Conservation (phyloP, 2,113 vertebrate genomes). For the Choloepus hoffmanni region DNA sequence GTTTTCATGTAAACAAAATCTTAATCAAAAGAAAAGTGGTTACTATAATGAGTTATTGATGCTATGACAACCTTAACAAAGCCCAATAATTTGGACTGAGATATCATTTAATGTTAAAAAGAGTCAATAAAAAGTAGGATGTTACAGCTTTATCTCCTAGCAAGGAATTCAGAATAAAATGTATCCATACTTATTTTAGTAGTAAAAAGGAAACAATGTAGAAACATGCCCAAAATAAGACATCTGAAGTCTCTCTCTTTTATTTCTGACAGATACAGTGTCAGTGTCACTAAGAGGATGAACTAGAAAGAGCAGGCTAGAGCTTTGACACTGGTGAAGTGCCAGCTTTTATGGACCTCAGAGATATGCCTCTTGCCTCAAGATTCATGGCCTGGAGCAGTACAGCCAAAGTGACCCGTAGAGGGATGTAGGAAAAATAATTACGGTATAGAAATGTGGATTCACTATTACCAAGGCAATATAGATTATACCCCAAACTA, state of each 20-base stretch:
- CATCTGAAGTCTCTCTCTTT: background rate
- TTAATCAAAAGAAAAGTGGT: slow-evolving; percentile 80
- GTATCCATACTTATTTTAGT: background rate
- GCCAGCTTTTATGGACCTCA: background rate
- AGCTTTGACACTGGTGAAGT: background rate
- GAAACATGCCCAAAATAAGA: background rate
- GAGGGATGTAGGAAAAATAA: background rate
- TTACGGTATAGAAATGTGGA: background rate
- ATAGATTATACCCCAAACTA: background rate
- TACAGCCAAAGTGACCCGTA: background rate
- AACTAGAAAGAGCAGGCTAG: background rate
- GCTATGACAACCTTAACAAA: slow-evolving; percentile 55
- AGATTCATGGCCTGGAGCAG: background rate
- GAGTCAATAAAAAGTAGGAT: slow-evolving; percentile 74
- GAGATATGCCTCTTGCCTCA: background rate
- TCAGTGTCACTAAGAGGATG: background rate
- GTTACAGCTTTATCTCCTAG: slow-evolving; percentile 64
- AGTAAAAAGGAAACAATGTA: slow-evolving; percentile 26
- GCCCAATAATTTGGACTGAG: slow-evolving; percentile 64
- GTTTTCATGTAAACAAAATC: slow-evolving; percentile 83
- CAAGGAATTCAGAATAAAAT: slow-evolving; percentile 63
- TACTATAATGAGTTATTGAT: slow-evolving; percentile 79
- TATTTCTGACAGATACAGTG: background rate
- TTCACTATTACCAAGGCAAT: background rate
- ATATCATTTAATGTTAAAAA: slow-evolving; percentile 50